Base-by-base conservation (phyloP, 2,888 invertebrate species). In the Heteromurus nitidus region DNA sequence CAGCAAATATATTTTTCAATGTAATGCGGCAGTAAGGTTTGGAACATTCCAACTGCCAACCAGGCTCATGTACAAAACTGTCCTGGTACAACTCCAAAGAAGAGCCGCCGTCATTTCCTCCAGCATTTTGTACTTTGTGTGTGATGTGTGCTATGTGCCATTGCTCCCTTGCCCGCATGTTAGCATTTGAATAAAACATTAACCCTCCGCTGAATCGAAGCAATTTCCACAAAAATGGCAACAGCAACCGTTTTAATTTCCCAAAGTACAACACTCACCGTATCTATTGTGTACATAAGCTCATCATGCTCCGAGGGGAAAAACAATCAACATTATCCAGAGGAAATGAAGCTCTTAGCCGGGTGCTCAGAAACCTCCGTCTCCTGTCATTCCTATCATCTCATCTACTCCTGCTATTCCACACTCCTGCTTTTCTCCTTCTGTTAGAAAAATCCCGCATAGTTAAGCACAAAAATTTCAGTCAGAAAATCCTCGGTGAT, bases 251-350 rank as follows among this genome's bases (percentile, higher is more conserved):
- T 72, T 72, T 72, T 72, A 72, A 72, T 72, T 72, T 60, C 72
- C 72, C 36, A 58, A 72, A 73, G 30, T 60, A 60, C 70, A 73
- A 22, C 62, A 62, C 64, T 64, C 50, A 20, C 28, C 47, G 28
- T 18, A 11, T 62, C 31, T 44, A 1, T 5, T 16, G 26, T 16
- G 13, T 7, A 62, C 31, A 74, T 74, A 65, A 74, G 53, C 53
- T 65, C 55, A 62, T 73, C 50, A 16, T 7, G 18, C 18, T 62
- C 50, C 36, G 47, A 64, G 36, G 18, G 30, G 22, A 75, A 65
- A 75, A 75, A 53, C 75, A 76, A 68, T 76, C 68, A 76, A 68
- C 58, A 76, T 67, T 76, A 50, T 65, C 64, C 44, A 53, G 44
- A 53, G 58, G 75, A 76, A 76, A 76, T 76, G 75, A 76, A 75